Conservation (phyloP, 2,113 vertebrate genomes). For the Microcebus murinus region DNA sequence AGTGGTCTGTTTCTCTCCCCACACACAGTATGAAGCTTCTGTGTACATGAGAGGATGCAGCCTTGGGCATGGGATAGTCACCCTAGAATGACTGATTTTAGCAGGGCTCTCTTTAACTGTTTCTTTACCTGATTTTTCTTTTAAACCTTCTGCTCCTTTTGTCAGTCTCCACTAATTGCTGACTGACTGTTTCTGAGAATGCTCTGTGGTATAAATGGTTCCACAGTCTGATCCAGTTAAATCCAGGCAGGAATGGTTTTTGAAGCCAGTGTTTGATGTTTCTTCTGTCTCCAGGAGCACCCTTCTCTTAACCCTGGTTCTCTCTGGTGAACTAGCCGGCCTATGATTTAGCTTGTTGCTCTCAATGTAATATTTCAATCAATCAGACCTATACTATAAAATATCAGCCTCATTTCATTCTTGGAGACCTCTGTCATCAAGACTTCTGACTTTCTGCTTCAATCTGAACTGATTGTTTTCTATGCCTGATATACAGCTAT, state of each 20-base stretch:
- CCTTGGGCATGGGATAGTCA: not conserved
- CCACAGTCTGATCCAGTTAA: not conserved
- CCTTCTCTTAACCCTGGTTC: not conserved
- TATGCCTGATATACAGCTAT: not conserved
- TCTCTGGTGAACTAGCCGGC: not conserved
- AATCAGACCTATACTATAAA: not conserved
- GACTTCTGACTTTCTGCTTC: not conserved
- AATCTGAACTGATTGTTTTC: not conserved
- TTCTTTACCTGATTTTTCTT: not conserved
- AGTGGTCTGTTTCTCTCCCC: not conserved
- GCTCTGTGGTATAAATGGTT: not conserved
- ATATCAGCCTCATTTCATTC: not conserved
- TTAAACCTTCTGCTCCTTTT: not conserved
- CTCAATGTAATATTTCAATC: not conserved
- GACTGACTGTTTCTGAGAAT: not conserved
- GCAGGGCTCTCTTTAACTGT: not conserved
- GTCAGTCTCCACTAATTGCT: not conserved
- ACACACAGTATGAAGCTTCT: not conserved
- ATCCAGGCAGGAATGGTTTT: not conserved
- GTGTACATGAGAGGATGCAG: not conserved
- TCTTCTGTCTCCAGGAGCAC: not conserved
- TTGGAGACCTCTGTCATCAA: not conserved
- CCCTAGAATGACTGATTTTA: not conserved
- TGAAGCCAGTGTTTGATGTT: not conserved
- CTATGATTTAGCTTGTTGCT: conserved; percentile 9